phyloP scores from a whole-genome alignment of 64 coral and sea anemone species.

The Pocillopora verrucosa region DNA sequence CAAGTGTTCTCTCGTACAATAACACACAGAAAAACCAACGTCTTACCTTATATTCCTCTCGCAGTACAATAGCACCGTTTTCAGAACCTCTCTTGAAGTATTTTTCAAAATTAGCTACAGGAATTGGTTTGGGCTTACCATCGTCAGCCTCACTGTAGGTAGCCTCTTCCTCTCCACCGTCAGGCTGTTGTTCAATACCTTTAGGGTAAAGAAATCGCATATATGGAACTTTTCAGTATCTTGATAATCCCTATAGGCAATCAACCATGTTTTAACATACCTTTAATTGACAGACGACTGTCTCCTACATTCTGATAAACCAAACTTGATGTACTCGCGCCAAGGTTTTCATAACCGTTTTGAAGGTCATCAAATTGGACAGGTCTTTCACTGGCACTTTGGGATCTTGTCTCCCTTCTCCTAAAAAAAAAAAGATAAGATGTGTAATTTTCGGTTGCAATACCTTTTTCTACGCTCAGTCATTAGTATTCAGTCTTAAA shows the following conservation, averaged over 20 bases:
- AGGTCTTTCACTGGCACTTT: neutral
- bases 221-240: too few species aligned
- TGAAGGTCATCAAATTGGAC: neutral
- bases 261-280: too few species aligned
- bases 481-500: too few species aligned
- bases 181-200: neutral
- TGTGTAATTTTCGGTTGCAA: too few species aligned
- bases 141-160: neutral
- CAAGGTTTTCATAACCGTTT: neutral
- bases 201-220: neutral
- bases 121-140: slow-evolving; percentile 24
- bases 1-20: too few species aligned
- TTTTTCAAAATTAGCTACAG: slow-evolving; percentile 8
- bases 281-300: too few species aligned
- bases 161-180: neutral
- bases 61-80: neutral
- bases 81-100: slow-evolving; percentile 15
- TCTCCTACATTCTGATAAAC: neutral
- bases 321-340: neutral
- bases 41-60: slow-evolving; percentile 26
- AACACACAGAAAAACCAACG: neutral
- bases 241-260: too few species aligned
- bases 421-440: too few species aligned
- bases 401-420: neutral
- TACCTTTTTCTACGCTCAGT: too few species aligned